Percentiles rank a stretch among this genome's conserved stretches.
Evolutionary conservation across 2,888 invertebrate species (phyloP).

Genomic region (Matsumyia berberina): DNA sequence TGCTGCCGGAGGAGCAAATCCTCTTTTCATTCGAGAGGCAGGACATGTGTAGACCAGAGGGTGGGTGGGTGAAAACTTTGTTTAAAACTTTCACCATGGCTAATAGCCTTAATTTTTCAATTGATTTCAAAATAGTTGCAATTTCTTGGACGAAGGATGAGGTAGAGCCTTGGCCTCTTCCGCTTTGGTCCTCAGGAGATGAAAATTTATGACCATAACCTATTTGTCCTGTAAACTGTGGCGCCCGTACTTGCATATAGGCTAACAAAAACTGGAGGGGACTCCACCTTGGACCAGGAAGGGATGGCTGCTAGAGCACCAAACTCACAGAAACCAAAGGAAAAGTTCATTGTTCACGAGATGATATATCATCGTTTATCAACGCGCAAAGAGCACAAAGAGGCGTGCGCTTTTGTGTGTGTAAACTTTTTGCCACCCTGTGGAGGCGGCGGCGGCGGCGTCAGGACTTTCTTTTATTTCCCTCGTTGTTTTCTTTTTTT

Average conservation of each 20-base stretch:
- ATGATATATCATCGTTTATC: slow-evolving; percentile 74
- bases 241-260: background rate
- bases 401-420: slow-evolving; percentile 54
- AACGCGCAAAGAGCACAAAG: slow-evolving; percentile 44
- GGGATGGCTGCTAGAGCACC: slow-evolving; percentile 14
- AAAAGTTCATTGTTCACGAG: slow-evolving; percentile 71
- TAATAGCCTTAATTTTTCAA: slow-evolving; percentile 73
- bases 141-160: slow-evolving; percentile 23
- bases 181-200: slow-evolving; percentile 18
- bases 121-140: slow-evolving; percentile 74
- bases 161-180: background rate
- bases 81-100: slow-evolving; percentile 62
- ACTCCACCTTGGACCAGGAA: background rate
- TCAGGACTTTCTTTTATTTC: slow-evolving; percentile 8
- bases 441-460: background rate
- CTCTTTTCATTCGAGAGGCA: slow-evolving; percentile 51
- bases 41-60: slow-evolving; percentile 12
- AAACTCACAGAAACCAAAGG: slow-evolving; percentile 50
- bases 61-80: slow-evolving; percentile 52
- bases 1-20: slow-evolving; percentile 28
- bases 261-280: slow-evolving; percentile 46
- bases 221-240: slow-evolving; percentile 55
- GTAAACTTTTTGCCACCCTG: slow-evolving; percentile 62
- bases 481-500: background rate
- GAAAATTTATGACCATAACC: slow-evolving; percentile 67